Conservation (phyloP, 2,888 invertebrate species). For the Bombylius major region DNA sequence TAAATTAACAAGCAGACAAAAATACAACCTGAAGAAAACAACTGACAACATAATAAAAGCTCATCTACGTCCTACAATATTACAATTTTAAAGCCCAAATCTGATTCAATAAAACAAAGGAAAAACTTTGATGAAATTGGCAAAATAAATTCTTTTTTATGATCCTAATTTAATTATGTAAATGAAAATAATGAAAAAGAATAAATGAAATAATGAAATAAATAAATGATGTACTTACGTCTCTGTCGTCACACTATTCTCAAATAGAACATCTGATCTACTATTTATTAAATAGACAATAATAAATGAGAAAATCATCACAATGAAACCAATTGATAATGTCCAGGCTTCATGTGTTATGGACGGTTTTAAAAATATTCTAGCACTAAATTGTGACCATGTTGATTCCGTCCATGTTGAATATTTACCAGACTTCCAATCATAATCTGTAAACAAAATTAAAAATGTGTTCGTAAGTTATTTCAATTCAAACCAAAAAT, state of each 20-base stretch:
- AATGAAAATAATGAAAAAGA: no score
- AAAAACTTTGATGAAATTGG: no score
- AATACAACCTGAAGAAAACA: no score
- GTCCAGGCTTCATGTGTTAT: conserved; percentile 30
- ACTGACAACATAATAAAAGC: no score
- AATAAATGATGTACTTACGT: conserved; percentile 25
- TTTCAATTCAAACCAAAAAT: not conserved
- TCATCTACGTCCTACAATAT: no score
- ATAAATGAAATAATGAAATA: no score
- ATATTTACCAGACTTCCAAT: conserved; percentile 61
- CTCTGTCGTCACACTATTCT: conserved; percentile 27
- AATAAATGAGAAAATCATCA: conserved; percentile 32
- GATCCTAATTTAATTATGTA: no score
- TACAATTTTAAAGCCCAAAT: no score
- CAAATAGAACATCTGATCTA: conserved; percentile 33
- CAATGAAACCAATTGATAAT: conserved; percentile 30
- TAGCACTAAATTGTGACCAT: conserved; percentile 60
- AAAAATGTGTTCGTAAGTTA: not conserved
- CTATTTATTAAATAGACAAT: conserved; percentile 33
- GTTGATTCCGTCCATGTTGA: conserved; percentile 86
- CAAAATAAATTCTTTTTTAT: no score
- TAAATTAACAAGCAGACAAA: no score
- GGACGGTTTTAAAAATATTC: conserved; percentile 63
- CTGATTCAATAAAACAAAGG: no score
- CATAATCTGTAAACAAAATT: conserved; percentile 48